These are phyloP conservation scores for Apogon hyalosoma DNA, from an alignment of 2,797 vertebrate species.

Conservation along the genomic window DNA sequence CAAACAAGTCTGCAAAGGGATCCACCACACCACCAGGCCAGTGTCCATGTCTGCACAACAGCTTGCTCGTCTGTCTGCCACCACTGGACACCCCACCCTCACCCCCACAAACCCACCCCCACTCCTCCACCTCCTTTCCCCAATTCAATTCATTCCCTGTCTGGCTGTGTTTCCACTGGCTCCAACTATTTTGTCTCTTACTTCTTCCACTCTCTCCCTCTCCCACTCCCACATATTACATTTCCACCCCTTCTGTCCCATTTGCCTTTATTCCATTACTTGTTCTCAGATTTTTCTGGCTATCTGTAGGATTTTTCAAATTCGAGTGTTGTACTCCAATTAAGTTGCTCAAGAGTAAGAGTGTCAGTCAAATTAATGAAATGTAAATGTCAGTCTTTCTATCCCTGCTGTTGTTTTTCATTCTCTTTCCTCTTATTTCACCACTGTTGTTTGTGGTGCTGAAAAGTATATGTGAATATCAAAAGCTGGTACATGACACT, in stretches of 20 bases:
- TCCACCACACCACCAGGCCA: constrained; percentile 28
- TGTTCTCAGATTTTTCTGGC: constrained; percentile 28
- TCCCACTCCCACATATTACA: neutral
- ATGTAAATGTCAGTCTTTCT: constrained; percentile 62
- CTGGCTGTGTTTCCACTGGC: constrained; percentile 21
- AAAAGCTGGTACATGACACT: constrained; percentile 23
- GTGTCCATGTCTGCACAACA: constrained; percentile 39
- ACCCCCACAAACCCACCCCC: constrained; percentile 13
- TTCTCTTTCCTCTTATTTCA: constrained; percentile 28
- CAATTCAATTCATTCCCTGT: constrained; percentile 35
- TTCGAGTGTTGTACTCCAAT: constrained; percentile 50
- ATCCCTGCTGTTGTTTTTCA: constrained; percentile 32
- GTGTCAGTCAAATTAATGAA: constrained; percentile 61
- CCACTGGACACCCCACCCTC: constrained; percentile 29
- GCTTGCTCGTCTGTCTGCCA: constrained; percentile 34
- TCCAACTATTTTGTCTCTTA: constrained; percentile 7
- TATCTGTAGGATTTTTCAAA: constrained; percentile 40
- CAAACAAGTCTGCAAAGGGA: constrained; percentile 43
- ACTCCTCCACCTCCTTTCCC: too few species aligned
- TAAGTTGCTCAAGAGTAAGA: constrained; percentile 48
- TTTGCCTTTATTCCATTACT: constrained; percentile 30
- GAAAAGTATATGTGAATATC: constrained; percentile 42
- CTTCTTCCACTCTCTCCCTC: neutral
- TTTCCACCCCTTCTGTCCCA: constrained; percentile 19
- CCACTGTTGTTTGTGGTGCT: constrained; percentile 15